Conservation (phyloP, 2,888 invertebrate species). For the Dugesia japonica region DNA sequence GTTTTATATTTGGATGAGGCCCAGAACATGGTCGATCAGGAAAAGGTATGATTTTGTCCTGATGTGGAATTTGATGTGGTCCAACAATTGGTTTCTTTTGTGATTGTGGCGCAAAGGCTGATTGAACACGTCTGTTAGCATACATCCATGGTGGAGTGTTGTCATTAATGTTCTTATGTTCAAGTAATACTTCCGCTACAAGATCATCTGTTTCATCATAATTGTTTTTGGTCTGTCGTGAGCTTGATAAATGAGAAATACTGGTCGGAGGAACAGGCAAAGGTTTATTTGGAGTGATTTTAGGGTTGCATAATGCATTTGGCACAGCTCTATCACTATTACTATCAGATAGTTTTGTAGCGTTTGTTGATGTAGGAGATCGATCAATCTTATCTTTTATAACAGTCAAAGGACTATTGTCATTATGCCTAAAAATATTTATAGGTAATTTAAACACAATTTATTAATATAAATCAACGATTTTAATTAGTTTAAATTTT, state of each 20-base stretch:
- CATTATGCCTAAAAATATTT: neutral
- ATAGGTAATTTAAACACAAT: no score
- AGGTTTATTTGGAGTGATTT: slow-evolving; percentile 11
- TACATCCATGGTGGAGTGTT: slow-evolving; percentile 6
- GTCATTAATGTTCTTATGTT: neutral
- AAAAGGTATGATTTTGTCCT: neutral
- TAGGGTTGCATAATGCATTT: slow-evolving; percentile 9
- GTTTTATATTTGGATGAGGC: neutral
- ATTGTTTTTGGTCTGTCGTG: slow-evolving; percentile 15
- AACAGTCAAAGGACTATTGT: neutral
- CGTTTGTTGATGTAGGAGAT: neutral
- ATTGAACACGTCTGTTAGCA: slow-evolving; percentile 6
- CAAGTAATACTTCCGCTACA: neutral
- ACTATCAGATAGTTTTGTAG: neutral
- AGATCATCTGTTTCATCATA: slow-evolving; percentile 16
- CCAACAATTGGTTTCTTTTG: slow-evolving; percentile 1
- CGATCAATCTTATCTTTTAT: neutral
- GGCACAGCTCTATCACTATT: slow-evolving; percentile 13
- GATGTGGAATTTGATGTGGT: neutral
- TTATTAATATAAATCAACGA: no score
- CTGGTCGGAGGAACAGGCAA: slow-evolving; percentile 16
- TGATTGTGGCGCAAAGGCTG: slow-evolving; percentile 1
- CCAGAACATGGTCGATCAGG: slow-evolving; percentile 11
- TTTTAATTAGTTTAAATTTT: no score
- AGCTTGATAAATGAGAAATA: slow-evolving; percentile 3